Base-by-base conservation (phyloP, 2,797 vertebrate genomes). In the Rhinatrema bivittatum region DNA sequence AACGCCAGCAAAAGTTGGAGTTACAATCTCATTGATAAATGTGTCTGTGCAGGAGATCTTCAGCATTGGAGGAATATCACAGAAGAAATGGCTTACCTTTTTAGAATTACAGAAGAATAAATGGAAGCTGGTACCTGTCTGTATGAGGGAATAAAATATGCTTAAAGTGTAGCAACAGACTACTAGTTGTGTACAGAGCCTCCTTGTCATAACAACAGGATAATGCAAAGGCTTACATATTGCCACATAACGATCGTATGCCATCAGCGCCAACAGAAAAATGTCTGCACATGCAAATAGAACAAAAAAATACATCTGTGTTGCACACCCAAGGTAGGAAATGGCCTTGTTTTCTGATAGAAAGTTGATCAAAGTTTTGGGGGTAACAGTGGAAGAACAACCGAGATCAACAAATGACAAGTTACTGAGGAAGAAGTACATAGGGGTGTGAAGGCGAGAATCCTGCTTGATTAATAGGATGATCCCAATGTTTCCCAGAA, bases 11-110 rank as follows among this genome's bases (percentile, higher is more conserved):
- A 53, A 39, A 9, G 46, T 16, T 39, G 53, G 32, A 8, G 50
- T 6, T 12, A 50, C 14, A 9, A 58, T 9, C 29, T 55, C 48
- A 45, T 61, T 61, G n/a, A 58, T 6, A 11, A 44, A 47, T 16
- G 54, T 36, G 4, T 61, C 42, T 27, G 31, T 16, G 37, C 45
- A 61, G 9, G 62, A 61, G 10, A 61, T 45, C 39, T 42, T 47
- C 6, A 44, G 50, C 7, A 65, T 26, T 29, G 62, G 58, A 42
- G 59, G 42, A 13, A 53, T 20, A 37, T 65, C 57, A 50, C 62
- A 65, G 10, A 36, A 65, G 24, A 58, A 61, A 20, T 65, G 57
- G 2, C 43, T 45, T 11, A 53, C 43, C 5, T 29, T 10, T 23
- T 50, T 18, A 30, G 42, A 36, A 5, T 46, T 13, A 37, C 35